Base-by-base conservation (phyloP, 2,888 invertebrate genomes). In the Lepidocyrtinus sp. region DNA sequence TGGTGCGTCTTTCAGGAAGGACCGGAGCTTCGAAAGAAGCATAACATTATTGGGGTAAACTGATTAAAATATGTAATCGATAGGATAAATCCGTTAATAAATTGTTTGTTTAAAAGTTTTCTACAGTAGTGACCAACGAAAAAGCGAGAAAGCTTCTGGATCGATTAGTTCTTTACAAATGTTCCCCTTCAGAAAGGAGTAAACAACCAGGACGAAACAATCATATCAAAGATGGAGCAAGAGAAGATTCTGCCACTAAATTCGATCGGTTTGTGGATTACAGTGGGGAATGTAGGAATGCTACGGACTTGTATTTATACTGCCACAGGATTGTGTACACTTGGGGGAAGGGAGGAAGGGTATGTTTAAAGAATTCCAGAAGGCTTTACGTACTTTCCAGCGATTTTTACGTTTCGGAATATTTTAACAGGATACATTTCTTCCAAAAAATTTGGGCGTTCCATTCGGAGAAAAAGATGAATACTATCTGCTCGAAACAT, bases 1-100 rank as follows among this genome's bases (percentile, higher is more conserved):
- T 79, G 79, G 79, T 79, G 79, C 45, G 74, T 74, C 0, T 79
- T 79, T 62, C 79, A 79, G 26, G 63, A 63, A 25, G 79, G 79
- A 21, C 79, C 79, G 1, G 79, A 79, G 26, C 55, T 79, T 0
- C 36, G n/a, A 1, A 73, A 64, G 21, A 69, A 50, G 61, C 9
- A 63, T 64, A 19, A 68, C 22, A 79, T 79, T 2, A 69, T 79
- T 59, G 79, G 77, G 15, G 77, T 78, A 67, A 17, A 27, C 12
- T 15, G 19, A 12, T 0, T 46, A 59, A 1, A 17, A 9, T 26
- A 50, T 36, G 21, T n/a, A 59, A 15, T 7, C n/a, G n/a, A n/a
- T n/a, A n/a, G n/a, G n/a, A 25, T 3, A 64, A 45, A 24, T 25
- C 26, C 24, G 5, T 26, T 19, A 70, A 21, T 27, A 2, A 59